Evolutionary conservation across 2,888 invertebrate species (phyloP), one percentile per base, ranked within the genome.

Genomic region (Antheraea yamamai): DNA sequence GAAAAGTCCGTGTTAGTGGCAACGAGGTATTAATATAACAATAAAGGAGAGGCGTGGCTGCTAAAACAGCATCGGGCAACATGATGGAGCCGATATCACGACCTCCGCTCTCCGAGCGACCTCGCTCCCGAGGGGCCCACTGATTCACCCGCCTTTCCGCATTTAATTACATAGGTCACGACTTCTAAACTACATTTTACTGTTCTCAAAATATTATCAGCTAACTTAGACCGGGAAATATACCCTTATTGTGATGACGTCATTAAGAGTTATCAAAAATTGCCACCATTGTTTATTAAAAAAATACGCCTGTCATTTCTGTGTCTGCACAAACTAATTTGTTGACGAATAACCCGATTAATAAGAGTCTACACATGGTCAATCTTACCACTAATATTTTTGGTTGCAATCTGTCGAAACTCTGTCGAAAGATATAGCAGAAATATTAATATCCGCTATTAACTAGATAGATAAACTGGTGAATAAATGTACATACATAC

Each of bases 31-130:
- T 87, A 87, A 83, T 84, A 81, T 86, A 87, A 88, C 88, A 89
- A 89, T 88, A 88, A 89, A 81, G 79, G 74, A 83, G 84, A 84
- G 90, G 90, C 89, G 89, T 88, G 89, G 88, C 80, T 70, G 78
- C 76, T 72, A 72, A 79, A 75, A 76, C 78, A 77, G 78, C 79
- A 77, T 78, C 77, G 78, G 79, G 79, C 79, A 82, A 81, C 82
- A 82, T 83, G 86, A 87, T 88, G 84, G 79, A 83, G 85, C 77
- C 81, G 83, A 85, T 85, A 87, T 82, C 83, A 84, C 83, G 87
- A 87, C 84, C 87, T 86, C 85, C 85, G 85, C 83, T 83, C 86
- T 83, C 81, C 76, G 61, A 76, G 74, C 79, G 89, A 82, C 88
- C 89, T 89, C 85, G 89, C 88, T 88, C 85, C 89, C 83, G 85